Conservation (phyloP, 2,888 invertebrate species). For the Drosophila subsilvestris region DNA sequence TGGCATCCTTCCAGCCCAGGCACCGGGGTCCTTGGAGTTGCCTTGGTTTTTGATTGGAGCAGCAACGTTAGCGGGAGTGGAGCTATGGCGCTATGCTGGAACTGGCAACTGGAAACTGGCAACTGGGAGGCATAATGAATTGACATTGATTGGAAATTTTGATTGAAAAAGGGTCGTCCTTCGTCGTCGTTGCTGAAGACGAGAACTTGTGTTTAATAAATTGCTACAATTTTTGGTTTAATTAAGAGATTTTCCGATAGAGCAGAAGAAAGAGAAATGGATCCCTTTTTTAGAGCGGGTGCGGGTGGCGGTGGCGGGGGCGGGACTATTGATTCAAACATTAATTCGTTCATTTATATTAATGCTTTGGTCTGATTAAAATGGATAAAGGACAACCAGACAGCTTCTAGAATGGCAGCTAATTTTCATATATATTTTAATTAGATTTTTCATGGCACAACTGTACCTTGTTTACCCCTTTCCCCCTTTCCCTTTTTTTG, state of each 20-base stretch:
- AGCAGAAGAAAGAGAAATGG: slow-evolving; percentile 15
- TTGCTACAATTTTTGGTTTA: slow-evolving; percentile 79
- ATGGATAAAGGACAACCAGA: slow-evolving; percentile 14
- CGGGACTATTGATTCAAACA: slow-evolving; percentile 43
- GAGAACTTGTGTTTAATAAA: slow-evolving; percentile 59
- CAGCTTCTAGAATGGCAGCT: slow-evolving; percentile 7
- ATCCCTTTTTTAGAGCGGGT: neutral
- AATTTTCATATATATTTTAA: slow-evolving; percentile 29
- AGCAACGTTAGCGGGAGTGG: neutral
- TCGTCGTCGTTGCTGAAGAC: slow-evolving; percentile 39
- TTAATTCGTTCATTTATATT: slow-evolving; percentile 56
- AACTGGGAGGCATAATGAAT: slow-evolving; percentile 76
- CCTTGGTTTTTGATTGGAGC: slow-evolving; percentile 30
- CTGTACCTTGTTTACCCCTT: slow-evolving; percentile 50
- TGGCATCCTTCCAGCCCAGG: slow-evolving; percentile 46
- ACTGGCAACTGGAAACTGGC: slow-evolving; percentile 5
- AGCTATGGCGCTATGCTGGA: slow-evolving; percentile 1
- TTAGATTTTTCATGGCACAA: slow-evolving; percentile 50
- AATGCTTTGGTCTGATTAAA: slow-evolving; percentile 40
- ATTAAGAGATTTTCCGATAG: slow-evolving; percentile 73
- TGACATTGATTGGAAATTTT: slow-evolving; percentile 84
- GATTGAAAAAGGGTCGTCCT: slow-evolving; percentile 73
- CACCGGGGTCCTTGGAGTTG: slow-evolving; percentile 25
- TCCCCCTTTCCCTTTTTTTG: neutral
- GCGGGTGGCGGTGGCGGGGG: neutral